A percentile compares a stretch with the other conserved stretches of the same genome.
phyloP scores from a whole-genome alignment of 1,140 invertebrate genomes.

The Spodoptera litura region DNA sequence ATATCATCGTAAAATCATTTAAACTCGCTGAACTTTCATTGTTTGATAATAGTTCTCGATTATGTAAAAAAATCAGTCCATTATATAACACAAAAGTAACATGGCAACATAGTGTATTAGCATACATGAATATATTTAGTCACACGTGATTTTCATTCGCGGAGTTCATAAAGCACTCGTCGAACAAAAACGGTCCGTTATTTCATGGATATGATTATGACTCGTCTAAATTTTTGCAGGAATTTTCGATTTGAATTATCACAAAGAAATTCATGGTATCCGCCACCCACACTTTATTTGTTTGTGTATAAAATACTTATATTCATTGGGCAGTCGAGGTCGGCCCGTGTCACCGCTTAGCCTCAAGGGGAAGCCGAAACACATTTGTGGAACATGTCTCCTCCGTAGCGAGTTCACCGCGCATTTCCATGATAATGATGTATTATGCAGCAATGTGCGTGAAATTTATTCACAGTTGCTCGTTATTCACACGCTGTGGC shows the following conservation, averaged over 20 bases:
- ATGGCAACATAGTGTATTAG: constrained; percentile 1
- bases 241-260: background rate
- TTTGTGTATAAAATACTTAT: constrained; percentile 29
- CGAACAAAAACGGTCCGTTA: too few relatives aligned
- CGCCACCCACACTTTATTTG: background rate
- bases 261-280: background rate
- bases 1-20: too few relatives aligned
- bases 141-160: background rate
- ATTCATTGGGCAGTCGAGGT: constrained; percentile 27
- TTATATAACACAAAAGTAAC: background rate
- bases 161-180: background rate
- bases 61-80: constrained; percentile 1
- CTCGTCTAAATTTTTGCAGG: background rate
- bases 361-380: constrained; percentile 46
- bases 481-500: constrained; percentile 59
- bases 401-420: constrained; percentile 45
- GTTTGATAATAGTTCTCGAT: too few relatives aligned
- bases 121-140: constrained; percentile 9
- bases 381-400: constrained; percentile 46
- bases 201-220: too few relatives aligned
- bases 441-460: constrained; percentile 57
- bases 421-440: constrained; percentile 67
- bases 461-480: constrained; percentile 68
- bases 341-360: constrained; percentile 24
- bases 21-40: too few relatives aligned